Conservation (phyloP, 1,140 invertebrate genomes). For the Philotrypesis tridentata region DNA sequence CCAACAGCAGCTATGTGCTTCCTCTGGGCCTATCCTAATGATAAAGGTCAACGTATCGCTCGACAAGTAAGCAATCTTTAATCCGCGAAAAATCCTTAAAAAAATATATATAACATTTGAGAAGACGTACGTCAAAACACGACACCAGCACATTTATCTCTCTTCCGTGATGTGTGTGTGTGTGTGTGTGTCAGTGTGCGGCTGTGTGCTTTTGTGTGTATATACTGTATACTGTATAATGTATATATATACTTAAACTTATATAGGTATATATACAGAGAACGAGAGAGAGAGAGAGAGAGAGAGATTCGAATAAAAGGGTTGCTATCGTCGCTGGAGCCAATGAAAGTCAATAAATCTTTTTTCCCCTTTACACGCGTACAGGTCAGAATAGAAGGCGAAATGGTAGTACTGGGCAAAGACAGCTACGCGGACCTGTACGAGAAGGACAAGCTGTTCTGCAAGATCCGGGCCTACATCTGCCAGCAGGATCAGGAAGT, state of each 20-base stretch:
- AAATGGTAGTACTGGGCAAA: conserved; percentile 57
- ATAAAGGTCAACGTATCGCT: conserved; percentile 60
- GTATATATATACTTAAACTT: no score
- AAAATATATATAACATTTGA: not conserved
- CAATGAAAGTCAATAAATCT: conserved; percentile 24
- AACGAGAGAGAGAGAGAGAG: not conserved
- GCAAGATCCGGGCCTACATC: conserved; percentile 69
- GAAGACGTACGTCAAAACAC: not conserved
- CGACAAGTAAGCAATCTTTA: conserved; percentile 65
- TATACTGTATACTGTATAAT: no score
- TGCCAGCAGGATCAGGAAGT: conserved; percentile 68
- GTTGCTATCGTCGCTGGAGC: not conserved
- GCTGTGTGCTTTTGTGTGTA: no score
- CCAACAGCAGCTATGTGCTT: conserved; percentile 73
- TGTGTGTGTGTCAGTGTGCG: no score
- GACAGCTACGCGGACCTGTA: conserved; percentile 63
- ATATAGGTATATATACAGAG: no score
- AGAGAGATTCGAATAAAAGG: not conserved
- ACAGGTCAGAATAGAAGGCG: conserved; percentile 69
- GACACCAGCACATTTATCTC: not conserved
- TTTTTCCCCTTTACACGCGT: not conserved
- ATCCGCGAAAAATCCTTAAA: no score
- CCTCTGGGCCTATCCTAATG: conserved; percentile 69
- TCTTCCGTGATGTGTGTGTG: no score
- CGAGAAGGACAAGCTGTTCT: conserved; percentile 67